Conservation (phyloP, 2,888 invertebrate species). For the Holacanthella duospinosa region DNA sequence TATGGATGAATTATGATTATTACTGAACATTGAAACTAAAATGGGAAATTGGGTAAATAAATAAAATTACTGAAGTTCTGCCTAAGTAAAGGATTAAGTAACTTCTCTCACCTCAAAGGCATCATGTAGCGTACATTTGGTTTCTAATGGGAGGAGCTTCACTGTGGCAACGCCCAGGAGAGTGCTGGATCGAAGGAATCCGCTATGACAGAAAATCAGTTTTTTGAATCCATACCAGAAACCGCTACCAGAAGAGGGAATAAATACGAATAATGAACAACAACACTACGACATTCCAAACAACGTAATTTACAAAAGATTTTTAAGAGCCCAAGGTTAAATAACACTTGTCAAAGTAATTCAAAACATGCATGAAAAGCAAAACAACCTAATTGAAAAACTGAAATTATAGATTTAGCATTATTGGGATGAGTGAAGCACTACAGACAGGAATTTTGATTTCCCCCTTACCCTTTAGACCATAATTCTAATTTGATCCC, state of each 20-base stretch:
- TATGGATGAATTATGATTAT: too few species aligned
- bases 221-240: constrained; percentile 25
- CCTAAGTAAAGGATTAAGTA: too few species aligned
- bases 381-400: not conserved
- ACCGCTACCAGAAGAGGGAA: constrained; percentile 15
- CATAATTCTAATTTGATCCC: constrained; percentile 82
- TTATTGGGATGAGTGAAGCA: too few species aligned
- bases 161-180: constrained; percentile 70
- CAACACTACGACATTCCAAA: not conserved
- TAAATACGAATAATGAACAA: not conserved
- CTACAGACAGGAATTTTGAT: not conserved
- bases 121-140: constrained; percentile 77
- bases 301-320: too few species aligned
- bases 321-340: too few species aligned
- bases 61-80: too few species aligned
- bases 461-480: constrained; percentile 70
- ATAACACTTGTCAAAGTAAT: too few species aligned
- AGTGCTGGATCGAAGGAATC: constrained; percentile 81
- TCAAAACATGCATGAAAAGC: not conserved
- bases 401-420: not conserved
- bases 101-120: constrained; percentile 83
- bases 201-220: constrained; percentile 56
- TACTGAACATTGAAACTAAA: too few species aligned
- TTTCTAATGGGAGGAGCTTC: constrained; percentile 81
- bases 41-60: too few species aligned